Evolutionary conservation across 64 coral and sea anemone species (phyloP).

Genomic region (Dendronephthya gigantea): DNA sequence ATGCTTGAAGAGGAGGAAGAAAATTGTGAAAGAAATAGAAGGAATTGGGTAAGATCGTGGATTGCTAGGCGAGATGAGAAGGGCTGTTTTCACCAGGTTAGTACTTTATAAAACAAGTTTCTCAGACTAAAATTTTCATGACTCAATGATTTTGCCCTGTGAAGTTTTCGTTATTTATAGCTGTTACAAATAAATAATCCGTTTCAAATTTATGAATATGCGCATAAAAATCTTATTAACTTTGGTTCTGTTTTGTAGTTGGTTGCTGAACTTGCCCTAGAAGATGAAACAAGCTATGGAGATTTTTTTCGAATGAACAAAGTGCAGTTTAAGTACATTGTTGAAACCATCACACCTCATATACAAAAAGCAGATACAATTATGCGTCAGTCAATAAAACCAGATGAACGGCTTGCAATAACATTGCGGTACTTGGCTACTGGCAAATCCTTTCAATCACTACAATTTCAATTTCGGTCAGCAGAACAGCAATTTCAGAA

Average conservation of each 20-base stretch:
- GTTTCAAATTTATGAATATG: background rate
- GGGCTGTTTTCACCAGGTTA: slow-evolving; percentile 41
- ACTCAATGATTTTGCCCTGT: background rate
- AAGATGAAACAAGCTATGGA: background rate
- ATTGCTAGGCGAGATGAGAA: slow-evolving; percentile 24
- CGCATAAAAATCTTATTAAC: background rate
- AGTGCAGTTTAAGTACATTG: background rate
- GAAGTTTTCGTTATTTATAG: background rate
- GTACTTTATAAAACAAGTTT: slow-evolving; percentile 14
- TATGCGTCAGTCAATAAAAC: slow-evolving; percentile 5
- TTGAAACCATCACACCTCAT: background rate
- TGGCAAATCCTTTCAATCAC: slow-evolving; percentile 22
- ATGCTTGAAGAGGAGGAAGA: slow-evolving; percentile 16
- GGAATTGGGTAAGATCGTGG: slow-evolving; percentile 21
- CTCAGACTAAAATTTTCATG: background rate
- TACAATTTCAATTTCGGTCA: slow-evolving; percentile 30
- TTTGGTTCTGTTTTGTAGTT: slow-evolving; percentile 20
- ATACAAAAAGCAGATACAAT: slow-evolving; percentile 5
- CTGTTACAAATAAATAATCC: slow-evolving; percentile 16
- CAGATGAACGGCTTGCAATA: slow-evolving; percentile 22
- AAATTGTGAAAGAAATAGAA: slow-evolving; percentile 7
- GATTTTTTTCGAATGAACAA: slow-evolving; percentile 12
- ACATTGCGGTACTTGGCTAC: slow-evolving; percentile 24
- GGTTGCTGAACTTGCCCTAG: slow-evolving; percentile 1
- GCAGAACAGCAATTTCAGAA: slow-evolving; percentile 31